phyloP scores from a whole-genome alignment of 2,113 vertebrate genomes.

The Cheirogaleus medius region DNA sequence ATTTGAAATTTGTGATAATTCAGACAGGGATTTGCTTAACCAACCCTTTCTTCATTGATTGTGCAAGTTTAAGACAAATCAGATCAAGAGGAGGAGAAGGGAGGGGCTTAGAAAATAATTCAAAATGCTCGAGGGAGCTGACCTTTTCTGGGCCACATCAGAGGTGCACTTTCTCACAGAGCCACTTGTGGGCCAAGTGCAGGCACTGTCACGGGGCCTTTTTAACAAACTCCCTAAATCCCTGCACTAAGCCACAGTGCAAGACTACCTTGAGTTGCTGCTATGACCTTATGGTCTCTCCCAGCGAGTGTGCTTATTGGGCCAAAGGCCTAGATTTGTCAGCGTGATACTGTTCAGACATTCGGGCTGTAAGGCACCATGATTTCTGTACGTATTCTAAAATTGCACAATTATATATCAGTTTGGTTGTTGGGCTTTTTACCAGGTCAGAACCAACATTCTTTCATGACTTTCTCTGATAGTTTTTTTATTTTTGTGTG shows the following conservation, averaged over 20 bases:
- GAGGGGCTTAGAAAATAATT: not conserved
- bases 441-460: not conserved
- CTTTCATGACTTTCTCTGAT: not conserved
- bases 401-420: conserved; percentile 30
- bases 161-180: not conserved
- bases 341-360: conserved; percentile 24
- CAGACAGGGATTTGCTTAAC: conserved; percentile 22
- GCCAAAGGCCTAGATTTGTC: conserved; percentile 22
- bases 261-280: not conserved
- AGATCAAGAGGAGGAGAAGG: not conserved
- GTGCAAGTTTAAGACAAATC: conserved; percentile 18
- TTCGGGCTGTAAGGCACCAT: not conserved
- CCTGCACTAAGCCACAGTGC: not conserved
- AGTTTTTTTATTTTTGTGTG: not conserved
- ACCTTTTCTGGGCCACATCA: not conserved
- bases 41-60: not conserved
- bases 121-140: not conserved
- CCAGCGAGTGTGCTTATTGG: not conserved
- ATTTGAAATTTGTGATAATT: conserved; percentile 66
- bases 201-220: not conserved
- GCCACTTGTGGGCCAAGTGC: not conserved
- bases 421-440: conserved; percentile 11
- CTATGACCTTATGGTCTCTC: not conserved
- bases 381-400: conserved; percentile 27
- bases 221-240: not conserved